These are phyloP conservation scores for Galaxias olidus DNA, from an alignment of 2,797 vertebrate species.

Conservation along the genomic window DNA sequence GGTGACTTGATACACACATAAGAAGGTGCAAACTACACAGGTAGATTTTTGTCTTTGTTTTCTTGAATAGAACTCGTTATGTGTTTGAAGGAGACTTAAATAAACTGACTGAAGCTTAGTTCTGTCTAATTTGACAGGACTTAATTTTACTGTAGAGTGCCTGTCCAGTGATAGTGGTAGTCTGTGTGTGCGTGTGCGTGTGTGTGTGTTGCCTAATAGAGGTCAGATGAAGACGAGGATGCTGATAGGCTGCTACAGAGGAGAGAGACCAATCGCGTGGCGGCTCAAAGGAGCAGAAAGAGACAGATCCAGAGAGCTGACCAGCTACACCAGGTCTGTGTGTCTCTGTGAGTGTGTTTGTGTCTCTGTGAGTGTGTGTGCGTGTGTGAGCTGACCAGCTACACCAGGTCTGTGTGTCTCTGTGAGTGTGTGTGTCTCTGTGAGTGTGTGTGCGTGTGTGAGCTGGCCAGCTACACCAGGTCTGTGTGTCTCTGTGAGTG, in stretches of 20 bases:
- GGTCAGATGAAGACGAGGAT: slow-evolving; percentile 64
- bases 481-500: too few species aligned
- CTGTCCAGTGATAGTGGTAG: too few species aligned
- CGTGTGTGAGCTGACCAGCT: neutral
- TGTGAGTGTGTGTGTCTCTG: neutral
- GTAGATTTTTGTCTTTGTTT: too few species aligned
- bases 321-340: slow-evolving; percentile 84
- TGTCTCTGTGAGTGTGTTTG: neutral
- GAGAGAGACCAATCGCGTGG: slow-evolving; percentile 90
- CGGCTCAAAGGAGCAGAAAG: slow-evolving; percentile 91
- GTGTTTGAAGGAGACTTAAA: too few species aligned
- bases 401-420: neutral
- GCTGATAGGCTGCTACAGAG: slow-evolving; percentile 82
- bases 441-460: too few species aligned
- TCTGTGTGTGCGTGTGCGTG: slow-evolving; percentile 1
- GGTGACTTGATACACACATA: too few species aligned
- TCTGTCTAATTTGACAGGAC: too few species aligned
- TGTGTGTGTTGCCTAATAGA: slow-evolving; percentile 69
- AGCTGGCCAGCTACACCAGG: too few species aligned
- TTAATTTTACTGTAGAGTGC: too few species aligned
- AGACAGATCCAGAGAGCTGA: slow-evolving; percentile 92
- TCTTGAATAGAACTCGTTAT: too few species aligned
- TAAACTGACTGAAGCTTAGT: too few species aligned
- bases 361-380: neutral
- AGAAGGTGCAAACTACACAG: too few species aligned